phyloP scores from a whole-genome alignment of 2,113 vertebrate genomes.

The Electrona antarctica region DNA sequence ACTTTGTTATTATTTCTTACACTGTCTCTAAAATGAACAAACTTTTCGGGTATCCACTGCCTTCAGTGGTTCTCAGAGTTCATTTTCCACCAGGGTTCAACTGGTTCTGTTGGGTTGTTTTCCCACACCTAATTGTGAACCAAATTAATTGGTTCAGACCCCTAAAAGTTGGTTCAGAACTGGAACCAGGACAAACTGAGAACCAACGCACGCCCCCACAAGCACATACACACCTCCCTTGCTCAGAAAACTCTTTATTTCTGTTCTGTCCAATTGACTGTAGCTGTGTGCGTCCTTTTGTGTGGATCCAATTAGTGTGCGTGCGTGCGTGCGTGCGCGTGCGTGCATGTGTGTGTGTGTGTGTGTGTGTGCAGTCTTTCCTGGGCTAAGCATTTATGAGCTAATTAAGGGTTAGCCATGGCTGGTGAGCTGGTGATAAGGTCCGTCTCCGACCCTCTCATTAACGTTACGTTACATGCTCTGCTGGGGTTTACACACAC shows the following conservation, averaged over 20 bases:
- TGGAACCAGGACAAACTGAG: neutral
- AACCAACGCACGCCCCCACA: neutral
- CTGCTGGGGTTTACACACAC: conserved; percentile 40
- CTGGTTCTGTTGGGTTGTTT: too few relatives aligned
- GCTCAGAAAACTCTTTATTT: conserved; percentile 1
- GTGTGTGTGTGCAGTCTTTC: conserved; percentile 11
- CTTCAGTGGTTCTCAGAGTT: too few relatives aligned
- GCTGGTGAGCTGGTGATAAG: conserved; percentile 71
- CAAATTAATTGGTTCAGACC: too few relatives aligned
- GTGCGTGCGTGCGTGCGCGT: neutral
- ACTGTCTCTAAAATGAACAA: too few relatives aligned
- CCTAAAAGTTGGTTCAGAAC: too few relatives aligned
- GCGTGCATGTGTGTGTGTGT: conserved; percentile 8
- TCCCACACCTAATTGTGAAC: too few relatives aligned
- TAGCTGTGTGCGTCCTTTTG: too few relatives aligned
- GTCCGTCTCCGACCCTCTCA: conserved; percentile 60
- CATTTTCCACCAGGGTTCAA: too few relatives aligned
- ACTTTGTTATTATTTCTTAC: neutral
- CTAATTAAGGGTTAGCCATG: conserved; percentile 67
- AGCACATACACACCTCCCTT: neutral
- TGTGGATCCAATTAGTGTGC: conserved; percentile 1
- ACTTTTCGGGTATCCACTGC: too few relatives aligned
- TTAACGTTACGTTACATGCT: conserved; percentile 66
- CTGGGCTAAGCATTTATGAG: conserved; percentile 66
- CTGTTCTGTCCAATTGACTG: too few relatives aligned